Evolutionary conservation across 2,797 vertebrate genomes (phyloP).

Genomic region (Acanthis flammea): DNA sequence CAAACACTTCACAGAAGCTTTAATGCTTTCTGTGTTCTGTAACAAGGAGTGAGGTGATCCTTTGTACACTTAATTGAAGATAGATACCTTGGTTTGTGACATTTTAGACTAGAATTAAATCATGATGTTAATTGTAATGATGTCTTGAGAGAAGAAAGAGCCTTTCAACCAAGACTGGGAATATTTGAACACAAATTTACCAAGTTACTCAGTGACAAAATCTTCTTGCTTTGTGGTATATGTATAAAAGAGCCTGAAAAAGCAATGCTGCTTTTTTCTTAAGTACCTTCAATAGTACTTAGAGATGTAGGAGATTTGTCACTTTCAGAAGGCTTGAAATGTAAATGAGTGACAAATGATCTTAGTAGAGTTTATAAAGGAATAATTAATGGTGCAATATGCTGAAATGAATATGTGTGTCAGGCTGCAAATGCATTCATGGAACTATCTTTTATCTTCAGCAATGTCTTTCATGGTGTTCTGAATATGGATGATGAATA

Average conservation of each 20-base stretch:
- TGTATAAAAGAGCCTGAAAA: not conserved
- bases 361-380: conserved; percentile 50
- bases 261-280: not conserved
- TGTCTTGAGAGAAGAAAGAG: not conserved
- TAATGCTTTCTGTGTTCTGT: not conserved
- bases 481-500: not conserved
- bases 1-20: not conserved
- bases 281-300: not conserved
- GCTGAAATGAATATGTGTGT: conserved; percentile 44
- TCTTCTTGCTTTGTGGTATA: not conserved
- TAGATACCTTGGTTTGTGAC: not conserved
- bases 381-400: conserved; percentile 62
- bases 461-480: conserved; percentile 41
- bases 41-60: not conserved
- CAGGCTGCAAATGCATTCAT: conserved; percentile 47
- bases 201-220: not conserved
- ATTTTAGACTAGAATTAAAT: not conserved
- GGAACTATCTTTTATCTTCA: conserved; percentile 51
- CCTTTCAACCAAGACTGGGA: not conserved
- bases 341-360: conserved; percentile 43
- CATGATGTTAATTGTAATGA: not conserved
- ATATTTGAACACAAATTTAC: not conserved
- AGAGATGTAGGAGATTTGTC: not conserved
- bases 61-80: not conserved
- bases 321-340: conserved; percentile 41